Percentiles rank a stretch among this genome's conserved stretches.
These are phyloP conservation scores for Eupithecia dodoneata DNA, from an alignment of 2,888 invertebrate species.

Conservation along the genomic window DNA sequence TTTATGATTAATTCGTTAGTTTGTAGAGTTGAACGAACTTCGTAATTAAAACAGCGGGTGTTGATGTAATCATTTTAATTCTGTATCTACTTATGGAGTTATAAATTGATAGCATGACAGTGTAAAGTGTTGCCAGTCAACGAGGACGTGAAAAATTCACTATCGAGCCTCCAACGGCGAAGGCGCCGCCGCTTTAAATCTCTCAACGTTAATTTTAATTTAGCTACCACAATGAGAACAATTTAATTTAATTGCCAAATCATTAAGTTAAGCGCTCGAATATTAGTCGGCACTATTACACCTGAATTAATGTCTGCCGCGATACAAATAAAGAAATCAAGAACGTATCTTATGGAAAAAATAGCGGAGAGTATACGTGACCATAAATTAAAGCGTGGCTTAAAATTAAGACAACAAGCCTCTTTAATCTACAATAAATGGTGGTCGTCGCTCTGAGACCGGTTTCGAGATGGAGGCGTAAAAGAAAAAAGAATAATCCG, in stretches of 20 bases:
- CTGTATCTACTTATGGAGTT: slow-evolving; percentile 2
- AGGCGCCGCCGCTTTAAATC: slow-evolving; percentile 67
- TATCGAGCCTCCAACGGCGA: slow-evolving; percentile 44
- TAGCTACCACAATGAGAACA: slow-evolving; percentile 80
- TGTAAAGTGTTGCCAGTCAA: slow-evolving; percentile 19
- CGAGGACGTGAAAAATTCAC: slow-evolving; percentile 59
- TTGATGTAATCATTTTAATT: slow-evolving; percentile 35
- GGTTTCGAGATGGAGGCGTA: slow-evolving; percentile 80
- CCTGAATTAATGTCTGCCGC: slow-evolving; percentile 68
- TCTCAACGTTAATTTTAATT: slow-evolving; percentile 78
- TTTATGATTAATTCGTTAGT: slow-evolving; percentile 72
- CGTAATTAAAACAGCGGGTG: slow-evolving; percentile 43
- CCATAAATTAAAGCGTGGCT: slow-evolving; percentile 82
- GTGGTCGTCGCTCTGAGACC: slow-evolving; percentile 79
- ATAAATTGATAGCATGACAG: slow-evolving; percentile 19
- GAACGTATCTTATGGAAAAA: slow-evolving; percentile 74
- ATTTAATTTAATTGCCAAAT: slow-evolving; percentile 84
- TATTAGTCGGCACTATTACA: slow-evolving; percentile 79
- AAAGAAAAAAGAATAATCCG: slow-evolving; percentile 82
- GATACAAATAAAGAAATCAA: slow-evolving; percentile 78
- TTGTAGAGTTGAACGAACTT: slow-evolving; percentile 61
- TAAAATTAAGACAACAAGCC: slow-evolving; percentile 85
- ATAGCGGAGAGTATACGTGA: slow-evolving; percentile 76
- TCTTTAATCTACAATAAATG: slow-evolving; percentile 85
- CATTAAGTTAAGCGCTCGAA: slow-evolving; percentile 82